A percentile compares a stretch with the other conserved stretches of the same genome.
These are phyloP conservation scores for Labia minor DNA, from an alignment of 2,888 invertebrate species.

Conservation along the genomic window DNA sequence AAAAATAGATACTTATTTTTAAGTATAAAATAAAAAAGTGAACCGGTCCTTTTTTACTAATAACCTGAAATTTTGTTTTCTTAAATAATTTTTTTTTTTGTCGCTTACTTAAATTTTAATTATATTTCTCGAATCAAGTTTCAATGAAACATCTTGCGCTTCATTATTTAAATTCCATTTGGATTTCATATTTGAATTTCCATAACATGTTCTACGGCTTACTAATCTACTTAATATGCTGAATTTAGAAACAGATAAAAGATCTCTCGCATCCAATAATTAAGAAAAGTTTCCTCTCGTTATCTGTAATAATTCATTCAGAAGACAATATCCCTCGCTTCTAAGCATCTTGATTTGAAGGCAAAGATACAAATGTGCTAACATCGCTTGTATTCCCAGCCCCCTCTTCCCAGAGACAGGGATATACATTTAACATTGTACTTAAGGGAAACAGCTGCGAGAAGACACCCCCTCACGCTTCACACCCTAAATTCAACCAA, in stretches of 20 bases:
- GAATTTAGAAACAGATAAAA: no score
- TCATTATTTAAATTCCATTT: conserved; percentile 13
- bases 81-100: no score
- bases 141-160: not conserved
- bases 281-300: no score
- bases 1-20: no score
- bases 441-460: not conserved
- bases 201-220: not conserved
- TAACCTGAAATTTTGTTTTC: no score
- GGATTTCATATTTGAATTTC: not conserved
- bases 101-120: no score
- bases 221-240: not conserved
- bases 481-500: not conserved
- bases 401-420: not conserved
- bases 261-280: no score
- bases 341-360: not conserved
- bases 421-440: not conserved
- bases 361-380: not conserved
- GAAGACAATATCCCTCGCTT: no score
- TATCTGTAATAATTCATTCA: no score
- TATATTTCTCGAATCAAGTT: no score
- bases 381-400: not conserved
- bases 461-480: not conserved
- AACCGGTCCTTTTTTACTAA: no score
- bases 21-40: no score